Evolutionary conservation across 2,888 invertebrate genomes (phyloP), one percentile per base, ranked within the genome.

Genomic region (Stomorhina lunata): DNA sequence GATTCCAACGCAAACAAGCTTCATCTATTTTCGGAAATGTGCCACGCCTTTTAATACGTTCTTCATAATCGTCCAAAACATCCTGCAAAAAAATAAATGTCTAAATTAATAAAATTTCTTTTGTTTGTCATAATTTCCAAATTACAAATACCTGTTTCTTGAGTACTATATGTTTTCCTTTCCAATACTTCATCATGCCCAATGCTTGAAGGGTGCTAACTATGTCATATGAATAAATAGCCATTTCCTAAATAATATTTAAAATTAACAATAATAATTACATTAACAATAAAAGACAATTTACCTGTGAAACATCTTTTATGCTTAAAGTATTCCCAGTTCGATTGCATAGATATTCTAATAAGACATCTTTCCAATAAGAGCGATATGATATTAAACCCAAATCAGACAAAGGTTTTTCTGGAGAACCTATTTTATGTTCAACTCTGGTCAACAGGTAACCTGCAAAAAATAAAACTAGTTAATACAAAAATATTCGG

Each of bases 131-230:
- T 7, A 34, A 9, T 15, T 22, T 17, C 15, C 27, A 9, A 2
- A 10, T 2, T 3, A 1, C 12, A 63, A 92, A n/a, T n/a, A 96
- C 96, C 95, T 96, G 96, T 92, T 97, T 96, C 91, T 97, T 98
- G 69, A 99, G 93, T 65, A 99, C 97, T 87, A 99, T 96, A 92
- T 99, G 99, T 91, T 98, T 98, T 81, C 98, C 98, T 92, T 99
- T 99, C 98, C 99, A 99, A 91, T 99, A 99, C 92, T 99, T 99
- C 95, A 99, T 96, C 94, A 99, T 97, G 6, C 98, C 98, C 84
- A 99, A 93, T 17, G 98, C 97, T 89, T 99, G 98, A 48, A 99
- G 92, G 3, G 99, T 99, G 85, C 98, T 98, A 25, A 99, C 98
- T 83, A 99, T 98, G 91, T 99, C 99, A 89, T 98, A 98, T 1